These are phyloP conservation scores for Microtus montanus DNA, from an alignment of 2,113 vertebrate species.

Conservation along the genomic window DNA sequence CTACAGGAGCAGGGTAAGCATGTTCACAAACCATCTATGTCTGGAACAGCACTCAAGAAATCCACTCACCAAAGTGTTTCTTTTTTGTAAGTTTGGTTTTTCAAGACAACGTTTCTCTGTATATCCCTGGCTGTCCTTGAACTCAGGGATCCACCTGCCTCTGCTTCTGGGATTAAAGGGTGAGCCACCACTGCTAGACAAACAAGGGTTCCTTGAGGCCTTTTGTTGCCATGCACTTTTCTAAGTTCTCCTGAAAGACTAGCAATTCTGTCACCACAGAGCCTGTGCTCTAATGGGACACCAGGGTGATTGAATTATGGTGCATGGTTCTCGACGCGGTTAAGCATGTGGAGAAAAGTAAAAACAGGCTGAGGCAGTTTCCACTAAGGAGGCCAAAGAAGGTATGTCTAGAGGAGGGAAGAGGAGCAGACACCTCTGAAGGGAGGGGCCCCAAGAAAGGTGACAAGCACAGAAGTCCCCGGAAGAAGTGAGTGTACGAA, in stretches of 20 bases:
- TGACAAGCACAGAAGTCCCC: not conserved
- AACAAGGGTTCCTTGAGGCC: not conserved
- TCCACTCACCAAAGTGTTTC: not conserved
- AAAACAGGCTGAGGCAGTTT: not conserved
- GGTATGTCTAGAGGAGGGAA: not conserved
- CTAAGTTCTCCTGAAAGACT: not conserved
- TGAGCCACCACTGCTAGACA: fast-evolving
- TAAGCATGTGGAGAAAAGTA: not conserved
- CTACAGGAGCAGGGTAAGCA: fast-evolving
- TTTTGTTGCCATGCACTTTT: not conserved
- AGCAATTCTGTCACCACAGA: not conserved
- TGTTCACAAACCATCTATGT: not conserved
- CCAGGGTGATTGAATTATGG: no score
- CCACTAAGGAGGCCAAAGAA: not conserved
- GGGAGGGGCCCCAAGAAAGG: not conserved
- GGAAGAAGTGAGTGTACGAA: not conserved
- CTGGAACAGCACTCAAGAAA: not conserved
- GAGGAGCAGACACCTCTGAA: not conserved
- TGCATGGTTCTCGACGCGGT: fast-evolving
- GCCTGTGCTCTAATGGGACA: not conserved
- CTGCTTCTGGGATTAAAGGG: not conserved
- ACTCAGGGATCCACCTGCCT: not conserved
- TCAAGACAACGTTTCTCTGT: not conserved
- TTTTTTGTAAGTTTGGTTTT: not conserved
- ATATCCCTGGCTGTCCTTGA: not conserved